Evolutionary conservation across 2,113 vertebrate genomes (phyloP), one percentile per base, ranked within the genome.

Genomic region (Eleginops maclovinus): DNA sequence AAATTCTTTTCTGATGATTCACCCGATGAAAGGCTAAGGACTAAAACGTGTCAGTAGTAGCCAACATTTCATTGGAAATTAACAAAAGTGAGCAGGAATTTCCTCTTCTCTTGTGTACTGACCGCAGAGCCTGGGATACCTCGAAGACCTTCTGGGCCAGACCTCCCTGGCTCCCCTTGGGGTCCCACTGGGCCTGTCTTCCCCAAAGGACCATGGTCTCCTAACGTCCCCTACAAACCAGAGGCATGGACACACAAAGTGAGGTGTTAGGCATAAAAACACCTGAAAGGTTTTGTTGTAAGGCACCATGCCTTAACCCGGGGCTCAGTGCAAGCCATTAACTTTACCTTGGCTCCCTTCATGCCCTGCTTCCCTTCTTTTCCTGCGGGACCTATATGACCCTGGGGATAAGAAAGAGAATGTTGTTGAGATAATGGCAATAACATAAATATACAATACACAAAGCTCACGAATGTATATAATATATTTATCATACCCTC

Each of bases 41-140:
- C 31, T 36, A 8, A 36, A 36, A 36, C 7, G 31, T 36, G 31
- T 36, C 31, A 9, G 31, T 36, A 36, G 31, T 36, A 36, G 31
- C 31, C 31, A 1, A 36, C 31, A 36, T 36, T 36, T 36, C 31
- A 36, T 36, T 36, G 31, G 6, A 36, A 36, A 8, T 36, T 36
- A 36, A 36, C 31, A 36, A 36, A 5, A 36, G 6, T 36, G 31
- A 36, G 31, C 31, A 36, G 31, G 31, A 36, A 36, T 36, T 36
- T 8, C 31, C 31, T 36, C 31, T 36, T 36, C 31, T 36, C 31
- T 61, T 59, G 43, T 66, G n/a, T 72, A 96, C 97, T 96, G 71
- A 98, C 97, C 59, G 91, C 93, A 43, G 96, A 92, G 14, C 97
- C 97, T 0, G 97, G 97, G 77, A 99, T 98, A 28, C 97, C 97